These are phyloP conservation scores for Strigamia transsilvanica DNA, from an alignment of 2,888 invertebrate genomes.

Conservation along the genomic window DNA sequence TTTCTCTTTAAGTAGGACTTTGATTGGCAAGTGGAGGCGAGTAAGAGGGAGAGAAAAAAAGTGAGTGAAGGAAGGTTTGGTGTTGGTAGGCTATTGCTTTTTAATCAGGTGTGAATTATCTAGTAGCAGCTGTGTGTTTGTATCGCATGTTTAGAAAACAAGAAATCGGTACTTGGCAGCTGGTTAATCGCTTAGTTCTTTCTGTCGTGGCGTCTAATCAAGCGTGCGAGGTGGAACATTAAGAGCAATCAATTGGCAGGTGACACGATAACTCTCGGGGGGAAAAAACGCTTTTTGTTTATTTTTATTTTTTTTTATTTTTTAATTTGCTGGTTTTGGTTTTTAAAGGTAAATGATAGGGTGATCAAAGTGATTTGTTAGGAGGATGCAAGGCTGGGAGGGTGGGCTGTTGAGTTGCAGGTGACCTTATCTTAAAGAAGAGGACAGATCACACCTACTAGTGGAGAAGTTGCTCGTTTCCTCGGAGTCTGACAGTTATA, in stretches of 20 bases:
- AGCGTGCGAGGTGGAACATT: slow-evolving; percentile 30
- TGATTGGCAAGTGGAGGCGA: slow-evolving; percentile 21
- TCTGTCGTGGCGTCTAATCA: slow-evolving; percentile 15
- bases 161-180: slow-evolving; percentile 15
- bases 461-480: slow-evolving; percentile 52
- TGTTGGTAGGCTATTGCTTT: slow-evolving; percentile 6
- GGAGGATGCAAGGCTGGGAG: background rate
- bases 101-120: slow-evolving; percentile 30
- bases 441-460: slow-evolving; percentile 25
- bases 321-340: background rate
- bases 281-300: background rate
- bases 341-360: slow-evolving; percentile 21
- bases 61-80: background rate
- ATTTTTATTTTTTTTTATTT: background rate
- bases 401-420: slow-evolving; percentile 41
- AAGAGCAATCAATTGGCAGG: slow-evolving; percentile 30
- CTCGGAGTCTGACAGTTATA: slow-evolving; percentile 51
- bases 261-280: slow-evolving; percentile 1
- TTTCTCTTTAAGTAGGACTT: slow-evolving; percentile 21
- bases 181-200: slow-evolving; percentile 26
- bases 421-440: slow-evolving; percentile 44
- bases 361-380: slow-evolving; percentile 18
- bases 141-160: slow-evolving; percentile 26
- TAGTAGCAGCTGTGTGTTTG: slow-evolving; percentile 5
- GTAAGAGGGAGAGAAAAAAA: background rate